Base-by-base conservation (phyloP, 2,888 invertebrate species). In the Dromius quadrimaculatus region DNA sequence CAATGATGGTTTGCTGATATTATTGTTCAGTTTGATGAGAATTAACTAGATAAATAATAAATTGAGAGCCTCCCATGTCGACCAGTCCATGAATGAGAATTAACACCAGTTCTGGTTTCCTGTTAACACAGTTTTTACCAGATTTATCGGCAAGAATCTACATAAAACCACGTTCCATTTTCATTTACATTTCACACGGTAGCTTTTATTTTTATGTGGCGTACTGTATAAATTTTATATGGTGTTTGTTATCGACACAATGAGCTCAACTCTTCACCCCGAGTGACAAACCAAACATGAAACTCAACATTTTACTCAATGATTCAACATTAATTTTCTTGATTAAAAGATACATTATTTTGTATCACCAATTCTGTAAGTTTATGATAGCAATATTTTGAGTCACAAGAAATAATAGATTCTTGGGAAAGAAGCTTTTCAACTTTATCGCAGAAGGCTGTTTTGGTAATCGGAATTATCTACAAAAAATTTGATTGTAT, bases 201-300 rank as follows among this genome's bases (percentile, higher is more conserved):
- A 28, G 50, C 50, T 54, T 54, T 54, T 28, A 54, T 54, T 54
- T 54, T 54, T 54, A 54, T 28, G 50, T 54, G 50, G 50, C 15
- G 28, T 23, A 6, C 28, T 11, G 28, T 54, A 54, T 54, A 54
- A 54, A 54, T 54, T 54, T 54, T 54, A 23, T 54, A 54, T 54
- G 50, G 28, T 54, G 28, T 54, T 54, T 54, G 50, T 54, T 54
- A 28, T 54, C 28, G 50, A 54, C 50, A 28, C 4, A 54, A 9
- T 8, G 13, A 3, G 13, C 15, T 54, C 28, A 23, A 54, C 50
- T 28, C 50, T 54, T 54, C 50, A 54, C 28, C 28, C 47, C 13
- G 50, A 8, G 28, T 28, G 6, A 6, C 23, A 15, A 50, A 50
- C 47, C 22, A 15, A 54, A 22, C 23, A 28, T 15, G 28, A 54